Evolutionary conservation across 23 tunicate species (phyloP), one percentile per base, ranked within the genome.

Genomic region (Halocynthia roretzi): DNA sequence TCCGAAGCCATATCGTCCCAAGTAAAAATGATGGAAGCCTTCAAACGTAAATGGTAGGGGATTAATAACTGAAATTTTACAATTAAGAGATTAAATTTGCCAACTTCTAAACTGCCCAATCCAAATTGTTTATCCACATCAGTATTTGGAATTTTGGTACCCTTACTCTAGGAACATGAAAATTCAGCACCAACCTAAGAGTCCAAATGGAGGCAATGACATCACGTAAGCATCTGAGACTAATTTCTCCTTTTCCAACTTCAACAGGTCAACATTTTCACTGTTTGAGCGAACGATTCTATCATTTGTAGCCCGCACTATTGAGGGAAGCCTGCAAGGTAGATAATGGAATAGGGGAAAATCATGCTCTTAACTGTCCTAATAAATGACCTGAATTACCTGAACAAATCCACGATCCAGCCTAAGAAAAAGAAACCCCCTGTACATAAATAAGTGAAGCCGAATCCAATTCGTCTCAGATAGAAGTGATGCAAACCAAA

Each of bases 1-100:
- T 65, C 70, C 70, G 2, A 65, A 65, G 15, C 70, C 70, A 65
- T 20, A 65, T 65, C 70, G 70, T 10, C 31, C 10, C 10, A 65
- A 48, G 31, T 65, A 65, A 15, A 65, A 65, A 65, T 65, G 70
- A 65, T 65, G 70, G 5, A 65, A 65, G 10, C 70, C 70, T 65
- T 40, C 22, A 65, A 65, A 65, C 0, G 9, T 20, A 58, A 14
- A n/a, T n/a, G 17, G 63, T 58, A 58, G 17, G 17, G 17, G 17
- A 58, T 14, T 58, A 58, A 58, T n/a, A 58, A 58, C 15, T n/a
- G 44, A 31, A 31, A 31, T 31, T n/a, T 31, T 31, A 31, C 44
- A 31, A 31, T 31, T 1, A 31, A 31, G 44, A 31, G 44, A 31
- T 31, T 4, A 31, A 0, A 31, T 31, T 31, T 4, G 44, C 44